Conservation (phyloP, 2,888 invertebrate genomes). For the Atrina japonica region DNA sequence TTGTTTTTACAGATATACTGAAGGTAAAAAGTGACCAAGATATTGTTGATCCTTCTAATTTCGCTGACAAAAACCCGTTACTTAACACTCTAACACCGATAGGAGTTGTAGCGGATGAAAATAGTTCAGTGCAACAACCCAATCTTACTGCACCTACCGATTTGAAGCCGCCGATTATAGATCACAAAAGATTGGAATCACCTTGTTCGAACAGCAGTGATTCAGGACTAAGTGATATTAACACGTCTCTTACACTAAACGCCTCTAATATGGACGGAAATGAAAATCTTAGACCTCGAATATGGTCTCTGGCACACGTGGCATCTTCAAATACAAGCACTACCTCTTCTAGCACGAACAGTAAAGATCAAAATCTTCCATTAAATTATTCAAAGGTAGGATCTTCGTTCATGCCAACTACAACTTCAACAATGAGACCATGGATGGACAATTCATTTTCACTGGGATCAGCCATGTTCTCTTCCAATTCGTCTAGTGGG, state of each 20-base stretch:
- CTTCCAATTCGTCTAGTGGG: conserved; percentile 46
- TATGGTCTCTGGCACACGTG: conserved; percentile 78
- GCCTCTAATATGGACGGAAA: conserved; percentile 52
- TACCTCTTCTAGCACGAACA: conserved; percentile 42
- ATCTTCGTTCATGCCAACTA: conserved; percentile 45
- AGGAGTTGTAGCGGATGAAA: conserved; percentile 43
- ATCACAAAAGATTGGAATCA: conserved; percentile 68
- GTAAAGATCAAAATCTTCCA: conserved; percentile 57
- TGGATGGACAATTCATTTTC: conserved; percentile 50
- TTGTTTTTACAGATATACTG: conserved; percentile 29
- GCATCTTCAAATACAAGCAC: conserved; percentile 72
- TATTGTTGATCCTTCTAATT: conserved; percentile 21
- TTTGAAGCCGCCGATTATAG: conserved; percentile 42
- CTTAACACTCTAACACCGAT: conserved; percentile 34
- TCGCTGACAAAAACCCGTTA: conserved; percentile 24
- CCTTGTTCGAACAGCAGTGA: conserved; percentile 75
- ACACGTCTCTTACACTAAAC: conserved; percentile 65
- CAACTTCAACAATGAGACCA: conserved; percentile 52
- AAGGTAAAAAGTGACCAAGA: conserved; percentile 36
- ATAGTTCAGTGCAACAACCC: conserved; percentile 37
- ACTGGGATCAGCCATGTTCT: conserved; percentile 38
- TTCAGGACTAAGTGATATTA: conserved; percentile 73
- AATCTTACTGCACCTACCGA: conserved; percentile 44
- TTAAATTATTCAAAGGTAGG: conserved; percentile 54
- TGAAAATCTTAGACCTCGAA: conserved; percentile 68